phyloP scores from a whole-genome alignment of 2,888 invertebrate species.

The Spilosoma lubricipeda region DNA sequence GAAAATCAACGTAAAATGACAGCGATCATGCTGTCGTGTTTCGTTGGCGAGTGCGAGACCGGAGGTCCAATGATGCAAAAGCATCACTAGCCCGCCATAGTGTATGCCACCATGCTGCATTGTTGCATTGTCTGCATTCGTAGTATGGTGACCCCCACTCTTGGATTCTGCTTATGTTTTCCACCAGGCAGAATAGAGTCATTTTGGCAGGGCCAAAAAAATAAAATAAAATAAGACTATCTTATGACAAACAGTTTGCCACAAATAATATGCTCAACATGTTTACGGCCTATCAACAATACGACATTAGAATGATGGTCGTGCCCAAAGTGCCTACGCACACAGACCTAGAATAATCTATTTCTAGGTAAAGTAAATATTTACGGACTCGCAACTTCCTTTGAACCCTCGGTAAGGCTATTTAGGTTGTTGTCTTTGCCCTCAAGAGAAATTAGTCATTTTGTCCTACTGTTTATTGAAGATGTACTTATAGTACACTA shows the following conservation, averaged over 20 bases:
- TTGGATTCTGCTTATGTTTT: too few species aligned
- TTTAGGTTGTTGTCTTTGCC: not conserved
- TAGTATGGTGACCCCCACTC: too few species aligned
- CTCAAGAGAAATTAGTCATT: not conserved
- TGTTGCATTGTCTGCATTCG: too few species aligned
- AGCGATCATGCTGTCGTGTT: too few species aligned
- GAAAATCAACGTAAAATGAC: too few species aligned
- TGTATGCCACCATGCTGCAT: too few species aligned
- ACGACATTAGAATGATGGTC: not conserved
- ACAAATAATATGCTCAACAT: not conserved
- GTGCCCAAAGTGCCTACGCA: not conserved
- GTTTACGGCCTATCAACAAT: not conserved
- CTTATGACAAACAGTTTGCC: not conserved
- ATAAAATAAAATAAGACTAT: too few species aligned
- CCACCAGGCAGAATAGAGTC: too few species aligned
- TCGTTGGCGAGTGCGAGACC: too few species aligned
- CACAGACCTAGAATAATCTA: conserved; percentile 11
- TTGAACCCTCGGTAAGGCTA: not conserved
- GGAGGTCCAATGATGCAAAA: too few species aligned
- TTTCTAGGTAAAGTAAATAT: conserved; percentile 16
- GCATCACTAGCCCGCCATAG: too few species aligned
- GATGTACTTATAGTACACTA: not conserved
- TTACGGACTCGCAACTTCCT: not conserved
- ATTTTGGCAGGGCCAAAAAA: too few species aligned
- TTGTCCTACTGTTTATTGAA: not conserved